Percentiles rank a stretch among this genome's conserved stretches.
These are phyloP conservation scores for Myxocyprinus asiaticus DNA, from an alignment of 2,113 vertebrate species.

Conservation along the genomic window DNA sequence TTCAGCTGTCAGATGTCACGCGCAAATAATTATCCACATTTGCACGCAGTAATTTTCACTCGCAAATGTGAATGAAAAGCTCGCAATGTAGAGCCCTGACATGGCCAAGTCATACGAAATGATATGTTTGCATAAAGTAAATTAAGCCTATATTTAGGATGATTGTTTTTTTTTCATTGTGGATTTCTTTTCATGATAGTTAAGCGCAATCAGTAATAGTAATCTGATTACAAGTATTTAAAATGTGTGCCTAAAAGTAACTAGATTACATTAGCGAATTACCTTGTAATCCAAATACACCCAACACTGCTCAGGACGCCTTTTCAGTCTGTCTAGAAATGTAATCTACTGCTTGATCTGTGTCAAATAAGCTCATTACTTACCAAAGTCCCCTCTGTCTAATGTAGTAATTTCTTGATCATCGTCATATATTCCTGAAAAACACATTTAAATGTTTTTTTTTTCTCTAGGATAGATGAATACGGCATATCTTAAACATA, in stretches of 20 bases:
- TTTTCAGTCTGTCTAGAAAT: not conserved
- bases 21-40: too few species aligned
- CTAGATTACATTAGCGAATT: not conserved
- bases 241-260: too few species aligned
- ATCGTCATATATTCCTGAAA: conserved; percentile 95
- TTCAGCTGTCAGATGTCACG: too few species aligned
- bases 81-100: too few species aligned
- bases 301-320: not conserved
- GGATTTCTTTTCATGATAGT: too few species aligned
- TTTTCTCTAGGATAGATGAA: not conserved
- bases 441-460: conserved; percentile 42
- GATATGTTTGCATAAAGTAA: too few species aligned
- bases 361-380: conserved; percentile 56
- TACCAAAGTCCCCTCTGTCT: conserved; percentile 96
- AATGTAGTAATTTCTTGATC: conserved; percentile 95
- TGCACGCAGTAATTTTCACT: too few species aligned
- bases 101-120: too few species aligned
- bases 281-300: not conserved
- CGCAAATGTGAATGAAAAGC: too few species aligned
- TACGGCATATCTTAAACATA: not conserved
- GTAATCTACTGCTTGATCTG: not conserved
- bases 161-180: not conserved
- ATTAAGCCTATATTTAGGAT: not conserved
- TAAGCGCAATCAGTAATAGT: too few species aligned
- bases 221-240: too few species aligned